Conservation (phyloP, 2,888 invertebrate species). For the Caenorhabditis angaria region DNA sequence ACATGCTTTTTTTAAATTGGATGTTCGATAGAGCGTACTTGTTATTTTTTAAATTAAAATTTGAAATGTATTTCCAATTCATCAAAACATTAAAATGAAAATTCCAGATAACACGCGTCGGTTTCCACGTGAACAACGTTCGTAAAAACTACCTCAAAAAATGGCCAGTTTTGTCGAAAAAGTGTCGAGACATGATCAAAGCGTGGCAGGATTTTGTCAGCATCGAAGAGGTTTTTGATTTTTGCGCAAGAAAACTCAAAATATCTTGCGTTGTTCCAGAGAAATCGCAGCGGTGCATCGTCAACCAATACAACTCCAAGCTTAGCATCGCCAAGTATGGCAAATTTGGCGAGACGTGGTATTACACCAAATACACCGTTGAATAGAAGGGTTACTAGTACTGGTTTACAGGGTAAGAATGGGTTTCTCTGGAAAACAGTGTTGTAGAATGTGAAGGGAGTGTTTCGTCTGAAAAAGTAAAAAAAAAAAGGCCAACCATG, state of each 20-base stretch:
- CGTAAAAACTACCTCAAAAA: slow-evolving; percentile 56
- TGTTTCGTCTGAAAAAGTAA: no score
- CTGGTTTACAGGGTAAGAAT: slow-evolving; percentile 40
- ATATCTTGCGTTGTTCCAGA: slow-evolving; percentile 7
- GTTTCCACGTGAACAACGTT: slow-evolving; percentile 62
- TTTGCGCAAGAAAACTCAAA: neutral
- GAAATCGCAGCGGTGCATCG: slow-evolving; percentile 45
- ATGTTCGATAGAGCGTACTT: no score
- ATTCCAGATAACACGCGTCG: slow-evolving; percentile 65
- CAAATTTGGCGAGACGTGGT: slow-evolving; percentile 50
- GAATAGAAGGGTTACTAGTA: slow-evolving; percentile 46
- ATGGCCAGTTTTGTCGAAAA: slow-evolving; percentile 58
- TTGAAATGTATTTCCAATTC: no score
- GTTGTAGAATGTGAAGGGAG: no score
- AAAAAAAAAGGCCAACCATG: neutral
- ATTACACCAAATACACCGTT: slow-evolving; percentile 66
- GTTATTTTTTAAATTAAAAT: no score
- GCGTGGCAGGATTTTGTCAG: slow-evolving; percentile 59
- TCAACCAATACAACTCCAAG: slow-evolving; percentile 66
- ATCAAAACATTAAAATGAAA: no score
- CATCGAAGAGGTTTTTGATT: slow-evolving; percentile 36
- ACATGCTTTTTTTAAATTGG: no score
- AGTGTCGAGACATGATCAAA: slow-evolving; percentile 66
- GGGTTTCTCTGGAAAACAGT: no score
- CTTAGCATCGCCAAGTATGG: slow-evolving; percentile 63